Base-by-base conservation (phyloP, 1,140 invertebrate genomes). In the Brachystomella parvula region DNA sequence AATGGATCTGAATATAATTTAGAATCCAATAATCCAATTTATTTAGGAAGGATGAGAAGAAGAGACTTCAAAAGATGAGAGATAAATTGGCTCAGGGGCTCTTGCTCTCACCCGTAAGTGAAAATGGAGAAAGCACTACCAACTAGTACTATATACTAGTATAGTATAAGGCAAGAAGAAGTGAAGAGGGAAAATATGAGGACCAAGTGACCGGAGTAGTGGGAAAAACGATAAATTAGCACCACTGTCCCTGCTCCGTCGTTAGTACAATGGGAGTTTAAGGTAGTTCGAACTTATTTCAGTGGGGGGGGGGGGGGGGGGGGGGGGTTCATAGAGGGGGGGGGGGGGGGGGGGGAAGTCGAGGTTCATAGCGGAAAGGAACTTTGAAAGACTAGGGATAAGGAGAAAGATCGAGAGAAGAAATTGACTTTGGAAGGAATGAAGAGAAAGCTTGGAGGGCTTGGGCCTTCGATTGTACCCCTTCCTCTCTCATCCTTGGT, bases 191-290 rank as follows among this genome's bases (percentile, higher is more conserved):
- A n/a, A 44, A 44, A 44, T 44, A 44, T 44, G 39, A 44, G n/a
- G 39, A n/a, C 9, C 9, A n/a, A 44, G 9, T 44, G 39, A 44
- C 39, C 39, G n/a, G n/a, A 44, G 39, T 9, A 44, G n/a, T 9
- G n/a, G n/a, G n/a, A 44, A n/a, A 44, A 44, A 44, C 39, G n/a
- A 44, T 44, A 44, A 44, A 44, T 44, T 44, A 44, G 39, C 39
- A 44, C 9, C n/a, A 44, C n/a, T n/a, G n/a, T n/a, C n/a, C n/a
- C n/a, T n/a, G n/a, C n/a, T n/a, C n/a, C n/a, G n/a, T n/a, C n/a
- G n/a, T n/a, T n/a, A n/a, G n/a, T n/a, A 44, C 39, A 44, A 9
- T 44, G 9, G 39, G 39, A 44, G n/a, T n/a, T 12, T 44, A 44
- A 44, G n/a, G 39, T 44, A 44, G n/a, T 44, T 44, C n/a, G n/a